A percentile compares a stretch with the other conserved stretches of the same genome.
Evolutionary conservation across 2,797 vertebrate genomes (phyloP).

Genomic region (Malurus splendens): DNA sequence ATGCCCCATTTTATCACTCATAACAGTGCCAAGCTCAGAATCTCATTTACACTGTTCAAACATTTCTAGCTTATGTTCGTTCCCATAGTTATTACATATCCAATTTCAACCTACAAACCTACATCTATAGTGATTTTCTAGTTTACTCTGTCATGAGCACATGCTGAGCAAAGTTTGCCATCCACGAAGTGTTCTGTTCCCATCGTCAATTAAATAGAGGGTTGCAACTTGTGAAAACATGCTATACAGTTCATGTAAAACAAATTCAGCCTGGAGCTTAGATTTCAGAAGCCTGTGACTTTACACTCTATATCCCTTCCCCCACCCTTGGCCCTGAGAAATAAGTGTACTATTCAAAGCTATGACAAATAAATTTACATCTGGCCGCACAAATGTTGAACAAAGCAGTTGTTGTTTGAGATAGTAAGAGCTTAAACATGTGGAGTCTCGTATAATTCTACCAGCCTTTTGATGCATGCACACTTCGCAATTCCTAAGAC

Average conservation of each 20-base stretch:
- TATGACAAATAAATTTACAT: background rate
- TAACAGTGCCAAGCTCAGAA: background rate
- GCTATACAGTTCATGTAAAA: background rate
- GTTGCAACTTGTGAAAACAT: constrained; percentile 6
- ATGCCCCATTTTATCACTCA: background rate
- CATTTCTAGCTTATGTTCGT: background rate
- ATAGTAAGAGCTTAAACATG: background rate
- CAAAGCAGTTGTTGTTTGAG: background rate
- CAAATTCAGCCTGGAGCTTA: background rate
- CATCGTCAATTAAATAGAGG: background rate
- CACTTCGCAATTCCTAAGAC: background rate
- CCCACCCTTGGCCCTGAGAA: background rate
- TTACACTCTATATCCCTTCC: background rate
- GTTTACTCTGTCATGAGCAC: background rate
- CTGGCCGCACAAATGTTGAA: background rate
- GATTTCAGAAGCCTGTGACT: background rate
- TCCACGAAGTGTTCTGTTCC: background rate
- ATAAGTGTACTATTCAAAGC: background rate
- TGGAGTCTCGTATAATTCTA: background rate
- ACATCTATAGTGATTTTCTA: background rate
- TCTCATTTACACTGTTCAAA: background rate
- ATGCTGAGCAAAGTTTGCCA: background rate
- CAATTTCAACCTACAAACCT: background rate
- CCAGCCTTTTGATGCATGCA: background rate
- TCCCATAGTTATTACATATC: background rate